Evolutionary conservation across 2,888 invertebrate species (phyloP), one percentile per base, ranked within the genome.

Genomic region (Camptogramma bilineatum): DNA sequence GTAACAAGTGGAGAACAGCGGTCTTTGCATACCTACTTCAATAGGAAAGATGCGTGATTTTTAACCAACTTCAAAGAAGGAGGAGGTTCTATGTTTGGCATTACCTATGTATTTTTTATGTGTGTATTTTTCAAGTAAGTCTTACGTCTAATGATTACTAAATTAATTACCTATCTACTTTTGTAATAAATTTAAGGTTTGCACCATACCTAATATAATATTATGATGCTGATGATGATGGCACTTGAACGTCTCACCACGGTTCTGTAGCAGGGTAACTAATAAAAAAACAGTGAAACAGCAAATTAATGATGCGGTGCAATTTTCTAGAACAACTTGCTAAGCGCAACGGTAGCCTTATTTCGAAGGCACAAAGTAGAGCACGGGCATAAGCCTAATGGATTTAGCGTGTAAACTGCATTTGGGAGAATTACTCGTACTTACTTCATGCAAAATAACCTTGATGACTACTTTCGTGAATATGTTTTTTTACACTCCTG

Each of bases 341-440:
- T 73, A 62, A 71, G 73, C 73, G 75, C 61, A 62, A 75, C 73
- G 73, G 76, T 72, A 74, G 69, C 63, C 72, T 71, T 76, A 74
- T 79, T 76, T 74, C 63, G 58, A 64, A 56, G 55, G 28, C 52
- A 28, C 55, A 52, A 56, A 60, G 60, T 59, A 54, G 46, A 46
- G 57, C 64, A 56, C 57, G 66, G 74, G 76, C 76, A 79, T 80
- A 79, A 82, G 79, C 81, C 82, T 87, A 88, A 88, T 88, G 88
- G 86, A 86, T 82, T 87, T 85, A 80, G 75, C 85, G 72, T 87
- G 87, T 88, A 83, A 79, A 83, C 83, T 86, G 83, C 82, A 83
- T 85, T 85, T 83, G 79, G 80, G 74, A 73, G 78, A 74, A 58
- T 58, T 59, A 62, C 57, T 44, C 50, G 54, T 55, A 54, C 77